Conservation (phyloP, 2,797 vertebrate species). For the Tapera naevia region DNA sequence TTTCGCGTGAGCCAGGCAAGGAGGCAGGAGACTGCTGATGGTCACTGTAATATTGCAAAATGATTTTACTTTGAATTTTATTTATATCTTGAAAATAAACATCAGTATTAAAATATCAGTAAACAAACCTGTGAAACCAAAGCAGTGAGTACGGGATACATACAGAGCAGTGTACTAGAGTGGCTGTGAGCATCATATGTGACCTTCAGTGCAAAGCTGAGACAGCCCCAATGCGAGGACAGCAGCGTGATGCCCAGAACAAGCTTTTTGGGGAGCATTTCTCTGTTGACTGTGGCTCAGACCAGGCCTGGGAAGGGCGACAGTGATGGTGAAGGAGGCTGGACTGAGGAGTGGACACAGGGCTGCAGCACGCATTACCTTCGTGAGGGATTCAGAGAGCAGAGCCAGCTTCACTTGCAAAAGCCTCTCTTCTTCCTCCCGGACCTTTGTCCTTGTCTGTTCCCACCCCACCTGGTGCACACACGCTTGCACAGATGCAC, state of each 20-base stretch:
- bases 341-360: background rate
- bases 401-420: background rate
- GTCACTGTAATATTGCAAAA: conserved; percentile 8
- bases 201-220: conserved; percentile 20
- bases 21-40: background rate
- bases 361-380: accelerated
- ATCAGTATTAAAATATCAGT: conserved; percentile 35
- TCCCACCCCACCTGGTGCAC: background rate
- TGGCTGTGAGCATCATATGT: background rate
- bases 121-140: background rate
- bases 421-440: background rate
- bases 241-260: background rate
- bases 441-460: background rate
- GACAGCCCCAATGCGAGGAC: accelerated
- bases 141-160: background rate
- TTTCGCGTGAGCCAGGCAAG: background rate
- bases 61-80: conserved; percentile 39
- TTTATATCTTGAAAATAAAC: conserved; percentile 59
- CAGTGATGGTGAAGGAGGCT: background rate
- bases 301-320: background rate
- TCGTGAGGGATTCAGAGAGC: background rate
- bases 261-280: background rate
- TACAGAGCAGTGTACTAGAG: background rate
- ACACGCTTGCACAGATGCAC: background rate
- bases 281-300: background rate